A percentile compares a stretch with the other conserved stretches of the same genome.
Evolutionary conservation across 2,797 vertebrate genomes (phyloP).

Genomic region (Chromis chromis): DNA sequence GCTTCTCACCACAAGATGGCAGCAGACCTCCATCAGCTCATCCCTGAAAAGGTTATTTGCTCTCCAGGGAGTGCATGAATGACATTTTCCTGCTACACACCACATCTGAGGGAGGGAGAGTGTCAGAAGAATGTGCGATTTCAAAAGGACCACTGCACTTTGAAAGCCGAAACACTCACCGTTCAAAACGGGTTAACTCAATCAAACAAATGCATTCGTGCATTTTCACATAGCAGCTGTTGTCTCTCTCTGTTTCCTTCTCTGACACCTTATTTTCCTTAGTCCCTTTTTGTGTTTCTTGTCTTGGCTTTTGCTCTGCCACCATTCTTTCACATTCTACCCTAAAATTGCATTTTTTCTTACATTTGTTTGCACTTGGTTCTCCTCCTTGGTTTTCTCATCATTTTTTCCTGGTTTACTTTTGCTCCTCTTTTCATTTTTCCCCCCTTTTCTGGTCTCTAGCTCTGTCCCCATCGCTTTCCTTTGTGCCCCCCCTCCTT

Average conservation of each 20-base stretch:
- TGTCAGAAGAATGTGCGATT: constrained; percentile 49
- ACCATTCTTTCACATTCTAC: constrained; percentile 17
- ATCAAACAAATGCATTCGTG: constrained; percentile 38
- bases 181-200: constrained; percentile 31
- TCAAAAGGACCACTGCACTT: constrained; percentile 41
- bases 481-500: constrained; percentile 25
- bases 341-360: neutral
- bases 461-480: constrained; percentile 22
- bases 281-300: neutral
- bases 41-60: neutral
- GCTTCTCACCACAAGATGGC: constrained; percentile 68
- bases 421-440: neutral
- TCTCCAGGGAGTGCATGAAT: constrained; percentile 29
- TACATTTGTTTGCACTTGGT: neutral
- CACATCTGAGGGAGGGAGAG: constrained; percentile 35
- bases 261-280: neutral
- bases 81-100: constrained; percentile 21
- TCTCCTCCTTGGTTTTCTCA: constrained; percentile 9
- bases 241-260: neutral
- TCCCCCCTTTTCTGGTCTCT: constrained; percentile 25
- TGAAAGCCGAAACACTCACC: constrained; percentile 51
- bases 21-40: constrained; percentile 64
- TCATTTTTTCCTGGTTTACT: constrained; percentile 14
- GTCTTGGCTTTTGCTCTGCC: constrained; percentile 1
- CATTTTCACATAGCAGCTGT: constrained; percentile 11